Percentiles rank a stretch among this genome's conserved stretches.
phyloP scores from a whole-genome alignment of 2,888 invertebrate species.

The Dryocosmus kuriphilus region DNA sequence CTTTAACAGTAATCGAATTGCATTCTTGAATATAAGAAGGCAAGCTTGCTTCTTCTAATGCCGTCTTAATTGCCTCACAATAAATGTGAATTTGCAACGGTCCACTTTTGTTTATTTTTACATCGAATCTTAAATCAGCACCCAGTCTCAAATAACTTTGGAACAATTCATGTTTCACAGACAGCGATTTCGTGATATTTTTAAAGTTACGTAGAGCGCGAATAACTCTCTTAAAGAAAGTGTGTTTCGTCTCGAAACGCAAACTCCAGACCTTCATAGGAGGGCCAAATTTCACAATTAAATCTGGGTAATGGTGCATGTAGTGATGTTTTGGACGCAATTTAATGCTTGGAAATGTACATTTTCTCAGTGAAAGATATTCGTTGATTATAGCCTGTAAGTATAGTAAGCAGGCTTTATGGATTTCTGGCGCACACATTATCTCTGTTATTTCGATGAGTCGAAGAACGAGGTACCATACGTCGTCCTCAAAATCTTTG shows the following conservation, averaged over 20 bases:
- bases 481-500: conserved; percentile 46
- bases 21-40: conserved; percentile 41
- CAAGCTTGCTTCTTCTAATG: not conserved
- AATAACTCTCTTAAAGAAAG: conserved; percentile 54
- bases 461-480: conserved; percentile 47
- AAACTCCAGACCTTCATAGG: conserved; percentile 51
- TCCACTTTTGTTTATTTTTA: not conserved
- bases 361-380: conserved; percentile 30
- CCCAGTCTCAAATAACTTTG: conserved; percentile 38
- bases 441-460: conserved; percentile 55
- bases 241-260: conserved; percentile 60
- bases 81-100: not conserved
- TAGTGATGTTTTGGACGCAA: conserved; percentile 52
- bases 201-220: conserved; percentile 50
- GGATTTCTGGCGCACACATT: conserved; percentile 49
- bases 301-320: conserved; percentile 46
- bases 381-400: conserved; percentile 19
- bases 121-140: not conserved
- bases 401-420: conserved; percentile 48
- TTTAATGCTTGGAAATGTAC: conserved; percentile 17
- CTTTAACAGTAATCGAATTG: conserved; percentile 45
- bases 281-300: conserved; percentile 50
- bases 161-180: conserved; percentile 48
- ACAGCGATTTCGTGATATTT: conserved; percentile 47
- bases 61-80: not conserved